Conservation (phyloP, 2,888 invertebrate species). For the Amphipyra tragopoginis region DNA sequence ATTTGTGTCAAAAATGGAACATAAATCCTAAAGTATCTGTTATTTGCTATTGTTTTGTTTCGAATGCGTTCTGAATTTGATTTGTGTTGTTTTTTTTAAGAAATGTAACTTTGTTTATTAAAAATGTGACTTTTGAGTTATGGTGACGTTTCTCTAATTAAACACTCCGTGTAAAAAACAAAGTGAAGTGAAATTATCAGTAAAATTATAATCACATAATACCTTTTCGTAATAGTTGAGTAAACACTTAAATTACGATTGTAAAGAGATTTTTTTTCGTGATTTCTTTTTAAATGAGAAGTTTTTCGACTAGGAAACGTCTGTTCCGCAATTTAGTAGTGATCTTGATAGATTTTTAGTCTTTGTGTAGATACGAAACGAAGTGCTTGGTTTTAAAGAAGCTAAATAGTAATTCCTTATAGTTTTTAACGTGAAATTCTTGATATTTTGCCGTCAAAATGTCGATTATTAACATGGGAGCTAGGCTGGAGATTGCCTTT, state of each 20-base stretch:
- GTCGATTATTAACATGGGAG: slow-evolving; percentile 62
- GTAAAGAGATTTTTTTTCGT: slow-evolving; percentile 50
- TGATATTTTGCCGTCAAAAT: slow-evolving; percentile 44
- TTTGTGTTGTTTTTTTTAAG: not conserved
- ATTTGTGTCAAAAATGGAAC: slow-evolving; percentile 25
- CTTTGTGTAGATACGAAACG: slow-evolving; percentile 28
- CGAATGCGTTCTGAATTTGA: slow-evolving; percentile 4
- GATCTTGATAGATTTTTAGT: slow-evolving; percentile 46
- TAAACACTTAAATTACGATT: slow-evolving; percentile 41
- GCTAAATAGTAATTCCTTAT: slow-evolving; percentile 1
- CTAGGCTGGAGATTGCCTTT: slow-evolving; percentile 68
- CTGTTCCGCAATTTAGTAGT: slow-evolving; percentile 46
- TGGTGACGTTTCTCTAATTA: slow-evolving; percentile 14
- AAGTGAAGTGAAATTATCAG: slow-evolving; percentile 48
- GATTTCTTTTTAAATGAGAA: slow-evolving; percentile 31
- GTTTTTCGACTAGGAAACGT: slow-evolving; percentile 58
- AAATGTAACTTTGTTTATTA: not conserved
- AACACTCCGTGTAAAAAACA: slow-evolving; percentile 11
- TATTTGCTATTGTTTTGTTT: slow-evolving; percentile 3
- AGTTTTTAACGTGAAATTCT: not conserved
- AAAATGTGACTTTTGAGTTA: slow-evolving; percentile 33
- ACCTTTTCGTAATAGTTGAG: slow-evolving; percentile 31
- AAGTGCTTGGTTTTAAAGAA: slow-evolving; percentile 28
- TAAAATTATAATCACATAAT: slow-evolving; percentile 32
- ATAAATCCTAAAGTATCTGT: slow-evolving; percentile 12